Conservation (phyloP, 2,797 vertebrate species). For the Octomys mimax region DNA sequence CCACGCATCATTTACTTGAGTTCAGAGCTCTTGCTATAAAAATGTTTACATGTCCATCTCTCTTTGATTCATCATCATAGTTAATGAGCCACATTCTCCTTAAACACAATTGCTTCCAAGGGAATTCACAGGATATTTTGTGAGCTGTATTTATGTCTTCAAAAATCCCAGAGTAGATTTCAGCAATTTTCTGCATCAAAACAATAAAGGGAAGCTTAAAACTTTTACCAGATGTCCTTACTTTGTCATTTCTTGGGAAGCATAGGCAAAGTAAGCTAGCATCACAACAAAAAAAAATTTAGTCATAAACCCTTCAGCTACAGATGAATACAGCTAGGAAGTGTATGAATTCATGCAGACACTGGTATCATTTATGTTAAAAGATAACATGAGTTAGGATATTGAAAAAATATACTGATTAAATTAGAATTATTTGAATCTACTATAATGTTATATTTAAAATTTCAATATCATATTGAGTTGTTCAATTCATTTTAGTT, state of each 20-base stretch:
- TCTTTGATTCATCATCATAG: slow-evolving; percentile 51
- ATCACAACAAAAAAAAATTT: neutral
- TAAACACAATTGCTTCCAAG: slow-evolving; percentile 19
- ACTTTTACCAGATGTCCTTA: slow-evolving; percentile 42
- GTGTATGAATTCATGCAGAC: neutral
- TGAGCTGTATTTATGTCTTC: slow-evolving; percentile 47
- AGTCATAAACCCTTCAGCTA: neutral
- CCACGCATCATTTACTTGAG: neutral
- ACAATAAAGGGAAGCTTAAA: slow-evolving; percentile 61
- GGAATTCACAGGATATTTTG: neutral
- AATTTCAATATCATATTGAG: slow-evolving; percentile 14
- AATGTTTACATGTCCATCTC: slow-evolving; percentile 1
- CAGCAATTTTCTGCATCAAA: slow-evolving; percentile 66
- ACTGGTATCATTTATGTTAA: slow-evolving; percentile 9
- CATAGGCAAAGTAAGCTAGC: slow-evolving; percentile 5
- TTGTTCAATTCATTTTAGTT: slow-evolving; percentile 27
- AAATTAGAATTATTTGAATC: neutral
- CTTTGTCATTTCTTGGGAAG: slow-evolving; percentile 36
- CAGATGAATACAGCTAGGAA: slow-evolving; percentile 43
- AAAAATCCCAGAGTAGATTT: slow-evolving; percentile 57
- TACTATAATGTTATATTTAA: neutral
- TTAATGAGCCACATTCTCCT: slow-evolving; percentile 56
- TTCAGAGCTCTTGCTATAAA: slow-evolving; percentile 42
- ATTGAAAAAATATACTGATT: slow-evolving; percentile 11
- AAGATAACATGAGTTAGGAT: slow-evolving; percentile 32